phyloP scores from a whole-genome alignment of 2,113 vertebrate species.

The Ondatra zibethicus region DNA sequence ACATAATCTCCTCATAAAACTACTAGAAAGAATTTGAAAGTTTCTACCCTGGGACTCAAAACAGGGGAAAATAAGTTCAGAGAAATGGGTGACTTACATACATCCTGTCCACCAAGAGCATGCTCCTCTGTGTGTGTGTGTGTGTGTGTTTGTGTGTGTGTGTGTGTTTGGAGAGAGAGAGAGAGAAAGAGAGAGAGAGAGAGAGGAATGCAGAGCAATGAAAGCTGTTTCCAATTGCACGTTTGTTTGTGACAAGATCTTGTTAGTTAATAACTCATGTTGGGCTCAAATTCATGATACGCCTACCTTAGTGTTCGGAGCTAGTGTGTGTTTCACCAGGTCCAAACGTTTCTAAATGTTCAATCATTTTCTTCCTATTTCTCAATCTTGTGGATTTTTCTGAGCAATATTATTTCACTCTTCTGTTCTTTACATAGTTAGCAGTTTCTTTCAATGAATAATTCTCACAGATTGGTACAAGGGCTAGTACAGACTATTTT shows the following conservation, averaged over 20 bases:
- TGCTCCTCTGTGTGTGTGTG: background rate
- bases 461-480: background rate
- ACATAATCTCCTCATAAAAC: background rate
- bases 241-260: background rate
- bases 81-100: background rate
- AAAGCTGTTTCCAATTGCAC: background rate
- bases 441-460: background rate
- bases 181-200: background rate
- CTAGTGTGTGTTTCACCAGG: too few relatives aligned
- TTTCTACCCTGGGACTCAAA: background rate
- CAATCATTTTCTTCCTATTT: background rate
- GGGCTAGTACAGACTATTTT: background rate
- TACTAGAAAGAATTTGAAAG: background rate
- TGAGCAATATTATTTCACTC: constrained; percentile 27
- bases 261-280: background rate
- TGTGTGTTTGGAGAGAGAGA: background rate
- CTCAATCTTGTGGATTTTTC: background rate
- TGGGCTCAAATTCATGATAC: background rate
- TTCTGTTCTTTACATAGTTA: background rate
- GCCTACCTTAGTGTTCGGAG: background rate
- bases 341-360: background rate
- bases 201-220: background rate
- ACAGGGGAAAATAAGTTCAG: background rate
- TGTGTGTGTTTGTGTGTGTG: background rate
- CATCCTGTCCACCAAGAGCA: background rate